Conservation (phyloP, 2,113 vertebrate species). For the Vanacampus margaritifer region DNA sequence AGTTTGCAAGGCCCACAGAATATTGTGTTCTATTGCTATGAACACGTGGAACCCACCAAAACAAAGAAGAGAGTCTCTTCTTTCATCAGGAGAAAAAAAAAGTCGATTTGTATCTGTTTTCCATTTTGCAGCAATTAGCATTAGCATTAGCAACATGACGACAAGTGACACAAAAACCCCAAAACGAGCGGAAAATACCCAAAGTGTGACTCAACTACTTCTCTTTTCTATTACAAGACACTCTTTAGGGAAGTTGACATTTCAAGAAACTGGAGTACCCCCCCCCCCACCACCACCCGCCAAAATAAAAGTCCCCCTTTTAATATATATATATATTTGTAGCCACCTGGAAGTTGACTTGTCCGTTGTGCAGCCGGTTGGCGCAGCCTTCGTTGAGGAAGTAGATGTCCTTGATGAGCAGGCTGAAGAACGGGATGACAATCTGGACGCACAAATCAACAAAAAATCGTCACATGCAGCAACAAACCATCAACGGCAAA, state of each 20-base stretch:
- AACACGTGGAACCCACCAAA: no score
- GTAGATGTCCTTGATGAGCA: constrained; percentile 94
- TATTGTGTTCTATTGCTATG: no score
- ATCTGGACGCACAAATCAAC: constrained; percentile 73
- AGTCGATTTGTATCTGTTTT: no score
- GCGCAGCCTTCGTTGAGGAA: constrained; percentile 92
- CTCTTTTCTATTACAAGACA: constrained; percentile 21
- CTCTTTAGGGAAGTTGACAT: constrained; percentile 28
- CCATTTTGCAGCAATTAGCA: no score
- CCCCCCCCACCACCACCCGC: neutral
- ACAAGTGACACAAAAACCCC: neutral
- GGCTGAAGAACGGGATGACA: constrained; percentile 96
- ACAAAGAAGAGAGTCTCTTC: no score
- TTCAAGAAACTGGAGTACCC: neutral
- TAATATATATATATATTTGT: neutral
- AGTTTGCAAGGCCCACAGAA: no score
- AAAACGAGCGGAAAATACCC: neutral
- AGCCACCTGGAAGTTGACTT: constrained; percentile 89
- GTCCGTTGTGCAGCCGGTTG: constrained; percentile 85
- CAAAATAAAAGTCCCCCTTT: neutral
- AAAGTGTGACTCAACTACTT: constrained; percentile 30
- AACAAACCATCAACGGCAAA: neutral
- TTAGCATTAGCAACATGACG: no score
- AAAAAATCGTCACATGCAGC: neutral
- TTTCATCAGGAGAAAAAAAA: no score